phyloP scores from a whole-genome alignment of 2,888 invertebrate genomes.

The Deilephila elpenor region DNA sequence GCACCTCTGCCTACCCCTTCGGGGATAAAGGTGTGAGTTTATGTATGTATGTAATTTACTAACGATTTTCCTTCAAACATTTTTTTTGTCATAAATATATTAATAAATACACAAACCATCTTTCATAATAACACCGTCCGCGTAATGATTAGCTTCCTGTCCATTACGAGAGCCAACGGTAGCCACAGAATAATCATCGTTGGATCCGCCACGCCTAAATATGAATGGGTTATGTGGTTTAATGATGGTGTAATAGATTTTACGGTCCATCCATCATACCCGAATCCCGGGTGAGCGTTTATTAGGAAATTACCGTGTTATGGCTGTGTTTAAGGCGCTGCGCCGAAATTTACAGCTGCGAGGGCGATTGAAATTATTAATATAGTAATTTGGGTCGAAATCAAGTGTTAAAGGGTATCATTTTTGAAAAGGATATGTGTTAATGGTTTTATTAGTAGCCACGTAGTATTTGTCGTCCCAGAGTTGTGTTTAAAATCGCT shows the following conservation, averaged over 20 bases:
- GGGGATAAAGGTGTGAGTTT: too few species aligned
- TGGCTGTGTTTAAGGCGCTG: background rate
- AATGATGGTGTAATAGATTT: conserved; percentile 23
- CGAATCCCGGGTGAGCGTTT: conserved; percentile 9
- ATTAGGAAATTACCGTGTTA: conserved; percentile 15
- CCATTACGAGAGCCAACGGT: conserved; percentile 19
- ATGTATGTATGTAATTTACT: too few species aligned
- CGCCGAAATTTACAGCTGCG: conserved; percentile 8
- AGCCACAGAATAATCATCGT: background rate
- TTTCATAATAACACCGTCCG: background rate
- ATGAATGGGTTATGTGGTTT: conserved; percentile 15
- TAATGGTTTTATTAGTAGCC: too few species aligned
- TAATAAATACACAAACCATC: background rate
- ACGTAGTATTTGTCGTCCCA: too few species aligned
- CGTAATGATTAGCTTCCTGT: conserved; percentile 8
- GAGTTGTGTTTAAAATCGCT: too few species aligned
- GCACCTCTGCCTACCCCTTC: too few species aligned
- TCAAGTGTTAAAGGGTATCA: too few species aligned
- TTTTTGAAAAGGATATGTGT: too few species aligned
- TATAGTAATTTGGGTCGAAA: background rate
- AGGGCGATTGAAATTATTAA: background rate
- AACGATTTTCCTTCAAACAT: too few species aligned
- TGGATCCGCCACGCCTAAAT: background rate
- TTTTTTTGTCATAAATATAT: background rate
- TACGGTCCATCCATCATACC: conserved; percentile 10